Percentiles rank a stretch among this genome's conserved stretches.
Conservation (phyloP, 2,113 vertebrate species). For the Chionis minor region DNA sequence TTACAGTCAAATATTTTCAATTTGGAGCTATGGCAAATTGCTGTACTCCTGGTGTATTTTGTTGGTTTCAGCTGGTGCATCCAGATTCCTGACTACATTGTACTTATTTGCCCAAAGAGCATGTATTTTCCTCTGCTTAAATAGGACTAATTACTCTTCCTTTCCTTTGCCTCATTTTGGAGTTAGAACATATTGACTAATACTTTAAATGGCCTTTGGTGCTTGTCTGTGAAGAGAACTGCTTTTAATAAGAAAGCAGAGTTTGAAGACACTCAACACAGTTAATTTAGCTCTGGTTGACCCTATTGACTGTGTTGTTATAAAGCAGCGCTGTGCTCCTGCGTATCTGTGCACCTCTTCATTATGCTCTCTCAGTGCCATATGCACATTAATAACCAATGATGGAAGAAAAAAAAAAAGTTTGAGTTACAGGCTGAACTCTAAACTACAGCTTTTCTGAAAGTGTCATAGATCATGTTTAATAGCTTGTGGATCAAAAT, state of each 20-base stretch:
- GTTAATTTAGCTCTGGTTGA: slow-evolving; percentile 10
- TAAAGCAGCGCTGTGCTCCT: not conserved
- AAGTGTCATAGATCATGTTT: slow-evolving; percentile 50
- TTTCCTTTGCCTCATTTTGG: not conserved
- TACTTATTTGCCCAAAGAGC: not conserved
- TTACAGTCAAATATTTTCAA: slow-evolving; percentile 45
- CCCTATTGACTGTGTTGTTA: not conserved
- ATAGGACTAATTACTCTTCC: not conserved
- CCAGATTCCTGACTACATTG: not conserved
- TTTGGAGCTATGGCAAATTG: not conserved
- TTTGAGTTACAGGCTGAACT: not conserved
- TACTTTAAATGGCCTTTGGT: not conserved
- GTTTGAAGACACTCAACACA: not conserved
- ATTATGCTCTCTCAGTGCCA: not conserved
- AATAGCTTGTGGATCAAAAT: slow-evolving; percentile 44
- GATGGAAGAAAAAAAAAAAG: not conserved
- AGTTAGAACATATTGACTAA: not conserved
- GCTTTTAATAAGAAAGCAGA: not conserved
- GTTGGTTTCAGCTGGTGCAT: not conserved
- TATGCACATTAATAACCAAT: slow-evolving; percentile 1
- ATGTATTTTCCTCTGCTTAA: not conserved
- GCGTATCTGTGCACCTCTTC: not conserved
- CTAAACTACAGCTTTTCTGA: not conserved
- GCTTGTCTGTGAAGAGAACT: not conserved
- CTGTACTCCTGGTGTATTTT: not conserved